These are phyloP conservation scores for Phenacoccus solenopsis DNA, from an alignment of 1,140 invertebrate genomes.

Conservation along the genomic window DNA sequence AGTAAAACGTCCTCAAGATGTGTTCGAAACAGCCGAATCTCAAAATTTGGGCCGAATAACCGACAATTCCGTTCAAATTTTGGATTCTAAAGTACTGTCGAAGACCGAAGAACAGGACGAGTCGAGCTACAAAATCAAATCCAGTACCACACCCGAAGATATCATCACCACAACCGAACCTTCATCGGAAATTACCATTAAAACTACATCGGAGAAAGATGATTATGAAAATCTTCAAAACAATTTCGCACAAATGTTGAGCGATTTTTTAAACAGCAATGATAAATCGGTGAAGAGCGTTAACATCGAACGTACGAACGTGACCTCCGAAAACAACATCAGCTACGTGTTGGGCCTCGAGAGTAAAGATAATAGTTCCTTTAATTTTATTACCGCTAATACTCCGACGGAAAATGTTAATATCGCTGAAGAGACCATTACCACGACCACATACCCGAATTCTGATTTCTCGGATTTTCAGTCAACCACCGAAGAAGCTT, in stretches of 20 bases:
- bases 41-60: conserved; percentile 36
- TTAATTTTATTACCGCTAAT: not conserved
- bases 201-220: conserved; percentile 24
- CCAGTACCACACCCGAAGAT: not conserved
- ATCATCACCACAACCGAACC: conserved; percentile 19
- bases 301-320: not conserved
- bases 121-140: not conserved
- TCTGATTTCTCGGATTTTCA: not conserved
- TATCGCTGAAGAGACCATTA: not conserved
- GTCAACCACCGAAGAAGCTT: not conserved
- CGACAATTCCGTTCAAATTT: conserved; percentile 34
- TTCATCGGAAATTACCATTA: conserved; percentile 23
- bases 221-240: not conserved
- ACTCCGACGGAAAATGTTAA: not conserved
- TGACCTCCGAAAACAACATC: not conserved
- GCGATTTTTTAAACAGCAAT: conserved; percentile 5
- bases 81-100: conserved; percentile 34
- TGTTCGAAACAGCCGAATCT: conserved; percentile 53
- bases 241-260: conserved; percentile 4
- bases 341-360: not conserved
- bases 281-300: not conserved
- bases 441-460: not conserved
- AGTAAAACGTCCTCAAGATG: conserved; percentile 38
- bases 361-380: not conserved
- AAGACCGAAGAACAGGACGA: conserved; percentile 24